A percentile compares a stretch with the other conserved stretches of the same genome.
phyloP scores from a whole-genome alignment of 2,888 invertebrate species.

The Arctia plantaginis region DNA sequence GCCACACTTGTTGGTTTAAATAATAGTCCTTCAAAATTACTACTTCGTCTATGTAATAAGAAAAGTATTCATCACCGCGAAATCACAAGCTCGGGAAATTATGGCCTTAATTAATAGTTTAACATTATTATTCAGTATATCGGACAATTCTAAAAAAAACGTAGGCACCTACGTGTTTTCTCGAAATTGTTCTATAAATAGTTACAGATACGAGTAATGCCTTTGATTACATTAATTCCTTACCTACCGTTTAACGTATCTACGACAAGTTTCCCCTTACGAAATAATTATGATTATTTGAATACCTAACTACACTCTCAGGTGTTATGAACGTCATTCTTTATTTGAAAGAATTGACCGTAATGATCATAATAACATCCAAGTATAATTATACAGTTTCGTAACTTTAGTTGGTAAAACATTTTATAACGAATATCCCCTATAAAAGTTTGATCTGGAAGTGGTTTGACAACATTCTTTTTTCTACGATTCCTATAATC shows the following conservation, averaged over 20 bases:
- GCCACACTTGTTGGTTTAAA: not conserved
- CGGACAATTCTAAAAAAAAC: not conserved
- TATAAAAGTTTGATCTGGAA: not conserved
- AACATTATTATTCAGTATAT: no score
- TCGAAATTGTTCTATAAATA: not conserved
- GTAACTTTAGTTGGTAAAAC: not conserved
- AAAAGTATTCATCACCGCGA: not conserved
- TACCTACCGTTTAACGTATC: not conserved
- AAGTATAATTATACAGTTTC: not conserved
- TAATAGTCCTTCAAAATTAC: not conserved
- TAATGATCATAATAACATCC: not conserved
- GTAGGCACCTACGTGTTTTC: not conserved
- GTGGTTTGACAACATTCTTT: slow-evolving; percentile 24
- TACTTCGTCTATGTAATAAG: not conserved
- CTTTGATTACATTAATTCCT: not conserved
- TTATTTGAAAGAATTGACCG: slow-evolving; percentile 11
- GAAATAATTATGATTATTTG: slow-evolving; percentile 38
- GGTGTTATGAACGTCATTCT: slow-evolving; percentile 8
- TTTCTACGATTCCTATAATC: slow-evolving; percentile 4
- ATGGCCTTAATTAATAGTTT: not conserved
- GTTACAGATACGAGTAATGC: not conserved
- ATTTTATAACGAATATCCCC: not conserved
- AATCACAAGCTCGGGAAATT: not conserved
- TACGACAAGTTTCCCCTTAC: slow-evolving; percentile 8
- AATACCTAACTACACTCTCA: slow-evolving; percentile 5